Evolutionary conservation across 2,113 vertebrate genomes (phyloP).

Genomic region (Diphyllodes magnificus): DNA sequence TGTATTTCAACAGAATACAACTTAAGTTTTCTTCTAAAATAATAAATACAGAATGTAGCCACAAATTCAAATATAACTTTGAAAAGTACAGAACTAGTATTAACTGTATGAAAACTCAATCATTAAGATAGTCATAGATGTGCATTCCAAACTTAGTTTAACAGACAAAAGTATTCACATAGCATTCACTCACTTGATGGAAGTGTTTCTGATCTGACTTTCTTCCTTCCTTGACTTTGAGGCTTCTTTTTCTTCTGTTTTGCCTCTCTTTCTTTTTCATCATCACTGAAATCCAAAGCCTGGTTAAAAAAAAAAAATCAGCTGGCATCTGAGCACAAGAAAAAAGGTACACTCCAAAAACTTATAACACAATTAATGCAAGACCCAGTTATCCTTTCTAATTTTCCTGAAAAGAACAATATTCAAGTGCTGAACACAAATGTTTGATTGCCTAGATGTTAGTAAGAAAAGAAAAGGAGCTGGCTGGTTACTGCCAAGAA

Average conservation of each 20-base stretch:
- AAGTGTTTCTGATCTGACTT: slow-evolving; percentile 50
- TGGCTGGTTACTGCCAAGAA: not conserved
- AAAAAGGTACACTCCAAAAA: not conserved
- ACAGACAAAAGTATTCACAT: not conserved
- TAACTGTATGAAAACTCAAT: not conserved
- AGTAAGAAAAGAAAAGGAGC: not conserved
- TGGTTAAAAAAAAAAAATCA: slow-evolving; percentile 14
- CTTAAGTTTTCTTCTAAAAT: not conserved
- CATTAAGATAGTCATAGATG: not conserved
- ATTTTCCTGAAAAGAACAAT: not conserved
- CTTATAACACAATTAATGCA: not conserved
- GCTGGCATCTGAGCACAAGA: not conserved
- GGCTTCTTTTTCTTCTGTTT: slow-evolving; percentile 80
- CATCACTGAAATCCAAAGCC: slow-evolving; percentile 94
- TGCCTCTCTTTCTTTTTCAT: slow-evolving; percentile 86
- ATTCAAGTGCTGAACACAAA: not conserved
- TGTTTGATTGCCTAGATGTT: not conserved
- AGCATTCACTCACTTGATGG: slow-evolving; percentile 58
- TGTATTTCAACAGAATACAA: not conserved
- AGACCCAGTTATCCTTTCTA: not conserved
- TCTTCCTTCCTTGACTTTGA: slow-evolving; percentile 69
- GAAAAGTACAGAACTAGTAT: not conserved
- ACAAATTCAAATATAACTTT: not conserved
- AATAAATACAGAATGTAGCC: not conserved
- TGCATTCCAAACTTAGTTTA: not conserved